A percentile compares a stretch with the other conserved stretches of the same genome.
Conservation (phyloP, 2,797 vertebrate species). For the Peromyscus nudipes region DNA sequence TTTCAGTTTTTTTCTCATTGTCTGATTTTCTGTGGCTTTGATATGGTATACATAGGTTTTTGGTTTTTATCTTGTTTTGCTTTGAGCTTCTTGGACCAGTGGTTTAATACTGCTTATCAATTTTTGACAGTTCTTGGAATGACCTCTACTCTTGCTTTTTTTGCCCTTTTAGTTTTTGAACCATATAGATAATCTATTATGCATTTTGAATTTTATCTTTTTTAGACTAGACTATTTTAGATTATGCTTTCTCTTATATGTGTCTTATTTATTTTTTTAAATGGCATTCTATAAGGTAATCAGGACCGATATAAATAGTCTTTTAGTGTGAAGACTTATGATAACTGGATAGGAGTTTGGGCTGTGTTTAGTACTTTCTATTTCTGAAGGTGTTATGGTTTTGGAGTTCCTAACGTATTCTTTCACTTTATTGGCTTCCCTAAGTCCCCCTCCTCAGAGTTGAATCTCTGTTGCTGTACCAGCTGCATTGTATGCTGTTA, state of each 20-base stretch:
- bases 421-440: neutral
- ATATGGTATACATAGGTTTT: neutral
- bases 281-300: neutral
- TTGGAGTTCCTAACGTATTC: neutral
- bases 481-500: neutral
- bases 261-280: neutral
- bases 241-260: neutral
- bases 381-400: neutral
- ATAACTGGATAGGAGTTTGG: neutral
- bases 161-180: neutral
- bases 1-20: neutral
- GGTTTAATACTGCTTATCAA: neutral
- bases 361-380: neutral
- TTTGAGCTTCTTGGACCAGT: neutral
- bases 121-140: conserved; percentile 10
- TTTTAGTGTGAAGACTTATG: neutral
- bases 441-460: neutral
- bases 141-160: neutral
- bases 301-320: neutral
- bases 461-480: neutral
- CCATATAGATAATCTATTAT: neutral
- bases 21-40: neutral
- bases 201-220: neutral
- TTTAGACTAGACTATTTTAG: neutral
- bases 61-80: neutral